Percentiles rank a stretch among this genome's conserved stretches.
Conservation (phyloP, 1,140 invertebrate genomes). For the Drosophila persimilis region DNA sequence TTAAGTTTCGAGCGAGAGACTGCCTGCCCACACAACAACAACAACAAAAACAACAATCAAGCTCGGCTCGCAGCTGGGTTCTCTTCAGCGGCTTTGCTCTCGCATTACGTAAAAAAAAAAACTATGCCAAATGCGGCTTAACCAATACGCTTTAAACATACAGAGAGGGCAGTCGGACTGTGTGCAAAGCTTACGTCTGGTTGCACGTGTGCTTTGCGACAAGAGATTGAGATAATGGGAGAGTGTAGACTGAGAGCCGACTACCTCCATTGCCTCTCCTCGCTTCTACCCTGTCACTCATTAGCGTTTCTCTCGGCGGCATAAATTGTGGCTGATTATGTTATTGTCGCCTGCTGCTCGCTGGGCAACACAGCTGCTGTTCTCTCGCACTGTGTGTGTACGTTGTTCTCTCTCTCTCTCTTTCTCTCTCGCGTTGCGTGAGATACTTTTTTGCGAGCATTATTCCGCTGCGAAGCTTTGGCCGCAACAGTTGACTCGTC, state of each 20-base stretch:
- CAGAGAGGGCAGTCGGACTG: slow-evolving; percentile 35
- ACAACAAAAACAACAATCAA: slow-evolving; percentile 28
- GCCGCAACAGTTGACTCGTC: slow-evolving; percentile 78
- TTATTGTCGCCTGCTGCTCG: slow-evolving; percentile 51
- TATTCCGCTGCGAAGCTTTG: slow-evolving; percentile 43
- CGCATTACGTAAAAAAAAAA: slow-evolving; percentile 69
- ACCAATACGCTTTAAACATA: slow-evolving; percentile 23
- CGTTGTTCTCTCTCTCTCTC: slow-evolving; percentile 19
- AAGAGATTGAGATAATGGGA: slow-evolving; percentile 10
- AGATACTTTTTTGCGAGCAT: slow-evolving; percentile 47
- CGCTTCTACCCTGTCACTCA: slow-evolving; percentile 18
- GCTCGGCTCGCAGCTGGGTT: slow-evolving; percentile 38
- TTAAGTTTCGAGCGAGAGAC: background rate
- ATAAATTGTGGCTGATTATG: slow-evolving; percentile 75
- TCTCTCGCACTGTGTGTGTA: slow-evolving; percentile 21
- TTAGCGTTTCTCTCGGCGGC: slow-evolving; percentile 44
- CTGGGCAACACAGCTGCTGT: slow-evolving; percentile 59
- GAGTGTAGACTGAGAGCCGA: background rate
- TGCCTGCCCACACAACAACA: slow-evolving; percentile 22
- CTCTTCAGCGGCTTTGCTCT: slow-evolving; percentile 6
- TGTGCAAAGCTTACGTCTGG: slow-evolving; percentile 35
- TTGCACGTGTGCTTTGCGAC: slow-evolving; percentile 46
- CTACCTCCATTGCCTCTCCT: background rate
- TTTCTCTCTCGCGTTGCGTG: slow-evolving; percentile 3
- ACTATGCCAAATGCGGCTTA: slow-evolving; percentile 77